phyloP scores from a whole-genome alignment of 1,140 invertebrate genomes.

The Zaprionus davidi region DNA sequence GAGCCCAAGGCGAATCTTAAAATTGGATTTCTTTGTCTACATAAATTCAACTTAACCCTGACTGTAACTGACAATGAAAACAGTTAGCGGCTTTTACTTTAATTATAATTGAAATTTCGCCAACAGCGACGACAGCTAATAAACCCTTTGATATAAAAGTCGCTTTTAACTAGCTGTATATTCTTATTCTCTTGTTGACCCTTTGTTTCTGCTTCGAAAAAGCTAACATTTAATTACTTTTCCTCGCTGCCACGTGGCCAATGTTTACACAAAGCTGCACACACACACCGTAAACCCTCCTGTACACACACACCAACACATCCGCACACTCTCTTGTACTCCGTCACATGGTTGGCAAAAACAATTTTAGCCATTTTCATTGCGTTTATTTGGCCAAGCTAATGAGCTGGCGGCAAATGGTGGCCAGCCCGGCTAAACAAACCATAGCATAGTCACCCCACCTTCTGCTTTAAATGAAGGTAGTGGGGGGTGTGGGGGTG shows the following conservation, averaged over 20 bases:
- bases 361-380: conserved; percentile 47
- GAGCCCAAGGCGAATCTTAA: neutral
- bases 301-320: conserved; percentile 33
- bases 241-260: conserved; percentile 33
- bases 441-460: conserved; percentile 7
- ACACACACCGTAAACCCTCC: neutral
- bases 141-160: conserved; percentile 7
- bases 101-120: conserved; percentile 15
- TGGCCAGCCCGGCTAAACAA: conserved; percentile 11
- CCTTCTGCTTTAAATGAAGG: neutral
- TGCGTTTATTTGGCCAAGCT: conserved; percentile 67
- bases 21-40: neutral
- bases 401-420: conserved; percentile 60
- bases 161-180: neutral
- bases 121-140: conserved; percentile 11
- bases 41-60: neutral
- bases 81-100: neutral
- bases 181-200: conserved; percentile 22
- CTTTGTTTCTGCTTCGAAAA: conserved; percentile 8
- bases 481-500: neutral
- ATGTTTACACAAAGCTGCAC: conserved; percentile 31
- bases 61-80: neutral
- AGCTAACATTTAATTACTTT: conserved; percentile 41
- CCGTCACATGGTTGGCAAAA: conserved; percentile 35
- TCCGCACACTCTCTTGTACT: conserved; percentile 31